Percentiles rank a stretch among this genome's conserved stretches.
These are phyloP conservation scores for Accipiter virgatus DNA, from an alignment of 2,113 vertebrate genomes.

Conservation along the genomic window DNA sequence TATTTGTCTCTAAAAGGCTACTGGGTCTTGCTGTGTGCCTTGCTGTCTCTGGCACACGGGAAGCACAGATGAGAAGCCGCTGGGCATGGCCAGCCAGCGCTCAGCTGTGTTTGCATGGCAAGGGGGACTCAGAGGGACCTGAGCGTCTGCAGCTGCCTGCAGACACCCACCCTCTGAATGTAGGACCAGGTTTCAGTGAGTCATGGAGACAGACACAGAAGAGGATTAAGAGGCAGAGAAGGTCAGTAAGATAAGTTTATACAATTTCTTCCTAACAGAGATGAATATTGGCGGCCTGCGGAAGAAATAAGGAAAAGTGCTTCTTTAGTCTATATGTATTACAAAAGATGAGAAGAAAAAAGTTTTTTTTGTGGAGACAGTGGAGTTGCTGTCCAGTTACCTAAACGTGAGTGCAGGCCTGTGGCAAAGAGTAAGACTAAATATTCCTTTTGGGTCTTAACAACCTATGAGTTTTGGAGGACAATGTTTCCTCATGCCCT, in stretches of 20 bases:
- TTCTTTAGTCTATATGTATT: background rate
- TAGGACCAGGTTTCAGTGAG: background rate
- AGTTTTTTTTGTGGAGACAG: background rate
- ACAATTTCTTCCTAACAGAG: background rate
- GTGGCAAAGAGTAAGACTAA: background rate
- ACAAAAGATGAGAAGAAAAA: background rate
- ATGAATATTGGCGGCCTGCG: background rate
- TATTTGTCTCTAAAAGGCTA: background rate
- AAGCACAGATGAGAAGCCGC: background rate
- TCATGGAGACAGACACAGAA: background rate
- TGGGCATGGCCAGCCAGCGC: background rate
- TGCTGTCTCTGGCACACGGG: background rate
- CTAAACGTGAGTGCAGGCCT: background rate
- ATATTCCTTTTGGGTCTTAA: background rate
- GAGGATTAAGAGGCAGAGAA: background rate
- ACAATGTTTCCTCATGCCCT: background rate
- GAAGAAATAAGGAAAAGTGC: background rate
- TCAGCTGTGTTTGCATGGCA: background rate
- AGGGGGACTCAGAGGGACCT: fast-evolving
- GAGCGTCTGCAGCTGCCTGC: background rate
- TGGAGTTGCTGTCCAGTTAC: background rate
- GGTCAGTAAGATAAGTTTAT: background rate
- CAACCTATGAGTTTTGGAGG: background rate
- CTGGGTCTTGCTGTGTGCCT: background rate
- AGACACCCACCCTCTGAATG: background rate